Base-by-base conservation (phyloP, 2,888 invertebrate species). In the Physocephala rufipes region DNA sequence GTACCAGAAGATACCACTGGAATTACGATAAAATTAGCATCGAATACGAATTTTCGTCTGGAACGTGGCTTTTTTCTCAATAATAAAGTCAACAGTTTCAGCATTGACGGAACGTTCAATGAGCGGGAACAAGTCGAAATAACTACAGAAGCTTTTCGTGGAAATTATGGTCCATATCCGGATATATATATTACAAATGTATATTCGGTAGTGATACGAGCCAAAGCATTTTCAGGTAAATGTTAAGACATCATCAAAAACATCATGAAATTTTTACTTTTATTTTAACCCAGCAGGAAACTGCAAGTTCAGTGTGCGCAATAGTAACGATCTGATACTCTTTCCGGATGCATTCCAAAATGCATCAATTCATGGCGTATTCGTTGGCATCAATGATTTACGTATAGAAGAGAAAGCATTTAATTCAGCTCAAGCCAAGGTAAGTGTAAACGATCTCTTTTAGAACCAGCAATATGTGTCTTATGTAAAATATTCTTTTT, bases 81-180 rank as follows among this genome's bases (percentile, higher is more conserved):
- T 28, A 82, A 79, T 28, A 77, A 72, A 45, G 81, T 86, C 21
- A 86, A 86, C 78, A 78, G 80, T 55, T 74, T 86, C 13, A 76
- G 76, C 3, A 77, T 86, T 19, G 79, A 79, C 64, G 86, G 86
- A 2, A 74, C 75, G 36, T 68, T 75, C 21, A 55, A 70, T 36
- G 76, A 78, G 28, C 72, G 76, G 1, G 83, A 83, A 72, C 83
- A 83, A 65, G 80, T 85, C 26, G 86, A 86, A 76, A 74, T 86
- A 2, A 75, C 77, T 15, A 73, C 79, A 9, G 79, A 82, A 72
- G 82, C 83, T 24, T 85, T 86, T 62, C 74, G 74, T 2, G 81
- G 81, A 16, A 74, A 75, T 15, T 55, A 63, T 43, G 86, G 79
- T 21, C 84, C 84, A 5, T 85, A 77, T 81, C 86, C 86, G 15